phyloP scores from a whole-genome alignment of 1,140 invertebrate genomes.

The Saxidomus purpurata region DNA sequence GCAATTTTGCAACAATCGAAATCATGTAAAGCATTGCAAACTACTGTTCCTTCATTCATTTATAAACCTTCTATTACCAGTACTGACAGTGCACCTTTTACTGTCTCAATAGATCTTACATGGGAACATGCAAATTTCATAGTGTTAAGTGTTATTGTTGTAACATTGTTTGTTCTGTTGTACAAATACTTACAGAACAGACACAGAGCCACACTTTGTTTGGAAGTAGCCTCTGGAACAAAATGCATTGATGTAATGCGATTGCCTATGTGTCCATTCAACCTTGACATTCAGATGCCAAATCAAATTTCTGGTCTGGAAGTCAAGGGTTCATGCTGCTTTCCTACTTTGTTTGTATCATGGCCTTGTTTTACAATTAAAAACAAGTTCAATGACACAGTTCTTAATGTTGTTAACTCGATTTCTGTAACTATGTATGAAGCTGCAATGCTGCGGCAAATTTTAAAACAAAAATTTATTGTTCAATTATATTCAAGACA shows the following conservation, averaged over 20 bases:
- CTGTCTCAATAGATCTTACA: neutral
- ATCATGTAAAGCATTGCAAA: constrained; percentile 4
- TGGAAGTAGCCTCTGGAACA: neutral
- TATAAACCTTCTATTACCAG: neutral
- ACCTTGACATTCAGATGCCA: neutral
- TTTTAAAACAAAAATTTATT: neutral
- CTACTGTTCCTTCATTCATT: constrained; percentile 21
- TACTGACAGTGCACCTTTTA: neutral
- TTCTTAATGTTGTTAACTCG: neutral
- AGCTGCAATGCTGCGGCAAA: neutral
- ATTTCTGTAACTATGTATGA: neutral
- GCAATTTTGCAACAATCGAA: neutral
- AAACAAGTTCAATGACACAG: neutral
- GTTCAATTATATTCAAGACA: neutral
- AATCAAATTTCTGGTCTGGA: neutral
- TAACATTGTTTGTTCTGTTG: neutral
- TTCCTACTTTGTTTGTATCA: neutral
- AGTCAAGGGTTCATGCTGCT: neutral
- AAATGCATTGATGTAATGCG: constrained; percentile 7
- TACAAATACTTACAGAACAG: constrained; percentile 9
- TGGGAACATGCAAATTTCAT: constrained; percentile 21
- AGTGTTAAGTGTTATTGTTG: neutral
- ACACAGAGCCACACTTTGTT: neutral
- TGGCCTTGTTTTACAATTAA: neutral
- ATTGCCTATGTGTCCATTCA: constrained; percentile 1